Conservation (phyloP, 2,113 vertebrate species). For the Phaethon lepturus region DNA sequence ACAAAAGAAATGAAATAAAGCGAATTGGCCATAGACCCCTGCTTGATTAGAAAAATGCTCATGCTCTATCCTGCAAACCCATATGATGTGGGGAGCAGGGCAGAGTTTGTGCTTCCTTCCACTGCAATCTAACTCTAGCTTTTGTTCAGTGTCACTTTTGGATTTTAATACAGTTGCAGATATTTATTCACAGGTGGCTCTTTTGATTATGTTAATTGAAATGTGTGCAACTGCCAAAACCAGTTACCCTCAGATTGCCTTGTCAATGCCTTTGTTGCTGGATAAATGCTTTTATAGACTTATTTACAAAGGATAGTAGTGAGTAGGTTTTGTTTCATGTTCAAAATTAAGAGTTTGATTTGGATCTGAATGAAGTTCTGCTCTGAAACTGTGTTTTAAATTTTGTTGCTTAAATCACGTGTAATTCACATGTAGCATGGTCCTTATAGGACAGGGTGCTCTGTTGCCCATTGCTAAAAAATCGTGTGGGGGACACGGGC, state of each 20-base stretch:
- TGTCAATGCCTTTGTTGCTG: conserved; percentile 3
- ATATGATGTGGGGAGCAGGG: not conserved
- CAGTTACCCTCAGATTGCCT: not conserved
- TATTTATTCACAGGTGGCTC: not conserved
- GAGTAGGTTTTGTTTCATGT: not conserved
- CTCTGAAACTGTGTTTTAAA: not conserved
- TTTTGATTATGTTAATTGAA: not conserved
- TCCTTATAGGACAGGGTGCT: not conserved
- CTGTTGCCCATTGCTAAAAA: not conserved
- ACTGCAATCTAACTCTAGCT: not conserved
- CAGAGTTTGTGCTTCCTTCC: not conserved
- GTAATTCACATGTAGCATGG: not conserved
- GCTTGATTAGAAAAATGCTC: not conserved
- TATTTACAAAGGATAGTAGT: not conserved
- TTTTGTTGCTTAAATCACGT: not conserved
- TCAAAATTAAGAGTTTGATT: not conserved
- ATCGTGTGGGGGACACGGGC: not conserved
- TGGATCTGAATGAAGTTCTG: not conserved
- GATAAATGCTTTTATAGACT: conserved; percentile 1
- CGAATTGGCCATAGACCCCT: not conserved
- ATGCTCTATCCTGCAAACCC: not conserved
- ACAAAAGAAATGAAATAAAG: not conserved
- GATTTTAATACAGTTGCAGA: not conserved
- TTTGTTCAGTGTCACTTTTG: not conserved
- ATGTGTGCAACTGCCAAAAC: not conserved